Evolutionary conservation across 2,888 invertebrate species (phyloP), one percentile per base, ranked within the genome.

Genomic region (Hydrotaea cyrtoneurina): DNA sequence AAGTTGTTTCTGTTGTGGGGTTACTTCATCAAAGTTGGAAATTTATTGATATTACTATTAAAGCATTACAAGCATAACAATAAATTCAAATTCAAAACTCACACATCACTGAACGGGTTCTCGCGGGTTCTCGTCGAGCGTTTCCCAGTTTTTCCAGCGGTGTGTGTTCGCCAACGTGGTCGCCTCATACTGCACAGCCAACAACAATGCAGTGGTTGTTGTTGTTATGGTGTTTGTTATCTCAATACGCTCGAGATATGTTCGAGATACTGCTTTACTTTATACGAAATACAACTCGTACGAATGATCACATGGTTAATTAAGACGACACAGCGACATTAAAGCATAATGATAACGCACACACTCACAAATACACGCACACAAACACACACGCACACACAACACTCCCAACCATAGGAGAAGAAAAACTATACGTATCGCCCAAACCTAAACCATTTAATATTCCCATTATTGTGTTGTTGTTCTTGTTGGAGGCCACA

Each of bases 21-120:
- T 69, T 69, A n/a, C 69, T 69, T 23, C 69, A 69, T 69, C 69
- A 74, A 71, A 43, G 31, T 72, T 19, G 43, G 62, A 82, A 84
- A 86, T 86, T 86, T 86, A 86, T 83, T 81, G 84, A 84, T 81
- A 84, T 82, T 78, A 77, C 79, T 73, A 84, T 79, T 86, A 82
- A 82, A 82, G 79, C 80, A 81, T 64, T 64, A 59, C 75, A 82
- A 81, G 57, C 75, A 80, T 86, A 76, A 80, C 82, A 82, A 83
- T 82, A 86, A 85, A 80, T 83, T 84, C 46, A 62, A 62, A 62
- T 62, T 69, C 31, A 80, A 71, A 72, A 57, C 69, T 73, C 31
- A 36, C 73, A 75, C 31, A 55, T 19, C 66, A 66, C 39, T 10
- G 31, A 11, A 31, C 7, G 15, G 3, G 66, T n/a, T n/a, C n/a